These are phyloP conservation scores for Bubo scandiacus DNA, from an alignment of 2,113 vertebrate genomes.

Conservation along the genomic window DNA sequence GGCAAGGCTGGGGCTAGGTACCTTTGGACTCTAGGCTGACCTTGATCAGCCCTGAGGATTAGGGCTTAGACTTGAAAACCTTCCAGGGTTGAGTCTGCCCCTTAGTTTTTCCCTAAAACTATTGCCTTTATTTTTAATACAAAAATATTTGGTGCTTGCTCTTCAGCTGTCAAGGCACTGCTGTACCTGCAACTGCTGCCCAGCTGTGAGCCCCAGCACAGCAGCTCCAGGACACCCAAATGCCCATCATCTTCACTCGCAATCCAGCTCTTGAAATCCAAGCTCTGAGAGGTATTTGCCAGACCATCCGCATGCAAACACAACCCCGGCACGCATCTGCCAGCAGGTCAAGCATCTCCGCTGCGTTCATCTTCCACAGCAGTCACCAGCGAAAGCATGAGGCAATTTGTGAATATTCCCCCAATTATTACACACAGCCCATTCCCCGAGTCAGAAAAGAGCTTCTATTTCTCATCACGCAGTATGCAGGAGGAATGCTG, in stretches of 20 bases:
- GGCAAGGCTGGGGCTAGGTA: background rate
- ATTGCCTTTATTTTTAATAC: background rate
- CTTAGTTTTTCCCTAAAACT: background rate
- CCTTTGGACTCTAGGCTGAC: background rate
- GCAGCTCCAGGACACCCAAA: background rate
- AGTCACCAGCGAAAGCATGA: fast-evolving
- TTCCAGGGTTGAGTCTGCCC: background rate
- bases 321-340: background rate
- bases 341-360: background rate
- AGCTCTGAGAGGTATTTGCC: background rate
- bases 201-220: background rate
- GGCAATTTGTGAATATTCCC: background rate
- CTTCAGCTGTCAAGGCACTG: background rate
- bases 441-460: background rate
- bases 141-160: background rate
- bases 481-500: background rate
- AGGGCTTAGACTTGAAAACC: background rate
- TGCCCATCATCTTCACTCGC: background rate
- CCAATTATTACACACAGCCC: background rate
- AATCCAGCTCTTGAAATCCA: background rate
- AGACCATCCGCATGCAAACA: background rate
- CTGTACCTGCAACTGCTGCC: background rate
- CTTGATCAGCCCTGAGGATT: background rate
- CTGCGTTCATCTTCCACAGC: background rate
- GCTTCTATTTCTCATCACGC: fast-evolving